Percentiles rank a stretch among this genome's conserved stretches.
These are phyloP conservation scores for Cephalopterus ornatus DNA, from an alignment of 2,113 vertebrate genomes.

Conservation along the genomic window DNA sequence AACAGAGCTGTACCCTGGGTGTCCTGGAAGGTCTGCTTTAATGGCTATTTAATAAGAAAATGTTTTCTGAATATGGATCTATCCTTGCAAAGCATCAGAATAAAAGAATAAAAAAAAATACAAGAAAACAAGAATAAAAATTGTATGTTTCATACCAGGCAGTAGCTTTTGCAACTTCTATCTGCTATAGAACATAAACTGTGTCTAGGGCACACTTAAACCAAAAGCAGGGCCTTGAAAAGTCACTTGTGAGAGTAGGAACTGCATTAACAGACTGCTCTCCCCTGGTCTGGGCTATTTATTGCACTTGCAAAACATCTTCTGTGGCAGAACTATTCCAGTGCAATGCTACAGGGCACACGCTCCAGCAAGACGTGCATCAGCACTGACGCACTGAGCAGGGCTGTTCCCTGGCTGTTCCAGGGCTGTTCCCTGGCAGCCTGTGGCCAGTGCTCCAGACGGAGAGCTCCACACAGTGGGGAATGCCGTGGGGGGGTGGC, in stretches of 20 bases:
- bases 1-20: background rate
- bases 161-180: background rate
- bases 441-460: background rate
- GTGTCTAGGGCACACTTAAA: background rate
- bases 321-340: background rate
- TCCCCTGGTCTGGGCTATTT: background rate
- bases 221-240: background rate
- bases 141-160: fast-evolving
- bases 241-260: background rate
- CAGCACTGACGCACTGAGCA: background rate
- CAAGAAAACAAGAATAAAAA: background rate
- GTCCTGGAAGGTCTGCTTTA: background rate
- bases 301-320: background rate
- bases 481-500: background rate
- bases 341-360: background rate
- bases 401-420: background rate
- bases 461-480: background rate
- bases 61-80: background rate
- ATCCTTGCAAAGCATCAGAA: background rate
- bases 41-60: background rate
- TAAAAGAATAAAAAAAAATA: background rate
- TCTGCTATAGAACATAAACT: background rate
- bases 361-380: background rate
- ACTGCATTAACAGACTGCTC: background rate
- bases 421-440: background rate